Evolutionary conservation across 2,113 vertebrate genomes (phyloP), one percentile per base, ranked within the genome.

Genomic region (Bothrops jararaca): DNA sequence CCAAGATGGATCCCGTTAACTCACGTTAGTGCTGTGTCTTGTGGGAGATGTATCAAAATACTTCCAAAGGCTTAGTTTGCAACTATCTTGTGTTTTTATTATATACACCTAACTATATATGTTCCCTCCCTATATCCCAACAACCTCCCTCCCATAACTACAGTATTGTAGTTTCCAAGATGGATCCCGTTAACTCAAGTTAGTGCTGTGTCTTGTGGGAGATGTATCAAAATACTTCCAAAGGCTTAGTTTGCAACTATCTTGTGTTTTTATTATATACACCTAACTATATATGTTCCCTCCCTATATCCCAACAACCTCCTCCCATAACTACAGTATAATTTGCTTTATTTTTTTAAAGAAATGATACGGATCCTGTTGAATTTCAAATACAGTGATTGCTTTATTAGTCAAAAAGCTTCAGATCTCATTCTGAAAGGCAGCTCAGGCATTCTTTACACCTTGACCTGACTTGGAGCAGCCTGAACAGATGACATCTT

Each of bases 391-490:
- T 92, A 92, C 58, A 54, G 48, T 34, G 48, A 8, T 88, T 92
- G 91, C 48, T 92, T 92, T 92, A 92, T 92, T 92, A 48, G 57
- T 54, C 57, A 53, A 69, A 53, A 92, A 86, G 91, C 87, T 92
- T 86, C 22, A 42, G 91, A 92, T 88, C 48, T 74, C 86, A 92
- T 24, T 88, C 48, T 53, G n/a, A 58, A 88, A 50, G 57, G 23
- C 58, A 92, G 10, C 11, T 58, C 6, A 64, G 86, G 24, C 86
- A 74, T 58, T 45, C 74, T 90, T 91, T 29, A 93, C n/a, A 86
- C 89, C 8, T 53, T 58, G 85, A 93, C 89, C 39, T 90, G 60
- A 5, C 5, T 88, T 74, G 34, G n/a, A 13, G 8, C 7, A 54
- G n/a, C 91, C 53, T 26, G 86, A 39, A 57, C 15, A 39, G 56